Conservation (phyloP, 1,140 invertebrate genomes). For the Macrosteles quadrilineatus region DNA sequence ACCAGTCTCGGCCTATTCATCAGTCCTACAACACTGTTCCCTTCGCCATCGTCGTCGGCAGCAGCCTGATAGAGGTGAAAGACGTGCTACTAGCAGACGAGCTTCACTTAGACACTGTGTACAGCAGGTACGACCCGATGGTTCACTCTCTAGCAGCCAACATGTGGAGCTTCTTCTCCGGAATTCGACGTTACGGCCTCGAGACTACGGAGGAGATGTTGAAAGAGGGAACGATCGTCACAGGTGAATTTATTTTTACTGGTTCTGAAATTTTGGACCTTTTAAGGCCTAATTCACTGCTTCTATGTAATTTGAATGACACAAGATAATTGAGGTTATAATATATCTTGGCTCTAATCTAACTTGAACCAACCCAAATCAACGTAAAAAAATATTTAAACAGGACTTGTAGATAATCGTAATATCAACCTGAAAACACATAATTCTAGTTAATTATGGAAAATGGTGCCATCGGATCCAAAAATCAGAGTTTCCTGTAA, state of each 20-base stretch:
- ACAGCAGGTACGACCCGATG: slow-evolving; percentile 73
- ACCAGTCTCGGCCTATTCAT: slow-evolving; percentile 71
- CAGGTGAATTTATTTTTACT: slow-evolving; percentile 66
- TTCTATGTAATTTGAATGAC: too few relatives aligned
- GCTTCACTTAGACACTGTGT: slow-evolving; percentile 75
- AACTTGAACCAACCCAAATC: too few relatives aligned
- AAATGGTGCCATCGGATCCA: too few relatives aligned
- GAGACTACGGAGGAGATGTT: slow-evolving; percentile 80
- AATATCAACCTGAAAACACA: too few relatives aligned
- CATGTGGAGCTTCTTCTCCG: slow-evolving; percentile 62
- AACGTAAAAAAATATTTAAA: too few relatives aligned
- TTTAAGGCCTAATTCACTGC: too few relatives aligned
- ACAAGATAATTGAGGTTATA: too few relatives aligned
- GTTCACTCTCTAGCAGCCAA: slow-evolving; percentile 69
- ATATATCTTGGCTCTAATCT: too few relatives aligned
- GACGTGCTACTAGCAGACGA: slow-evolving; percentile 72
- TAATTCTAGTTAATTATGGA: too few relatives aligned
- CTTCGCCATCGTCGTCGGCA: slow-evolving; percentile 66
- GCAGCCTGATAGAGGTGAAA: slow-evolving; percentile 65
- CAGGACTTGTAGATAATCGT: too few relatives aligned
- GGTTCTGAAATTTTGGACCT: too few relatives aligned
- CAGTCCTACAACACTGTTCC: slow-evolving; percentile 72
- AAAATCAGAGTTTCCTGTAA: too few relatives aligned
- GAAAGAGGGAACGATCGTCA: slow-evolving; percentile 70
- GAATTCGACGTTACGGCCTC: slow-evolving; percentile 68